phyloP scores from a whole-genome alignment of 2,113 vertebrate species.

The Aptenodytes patagonicus region DNA sequence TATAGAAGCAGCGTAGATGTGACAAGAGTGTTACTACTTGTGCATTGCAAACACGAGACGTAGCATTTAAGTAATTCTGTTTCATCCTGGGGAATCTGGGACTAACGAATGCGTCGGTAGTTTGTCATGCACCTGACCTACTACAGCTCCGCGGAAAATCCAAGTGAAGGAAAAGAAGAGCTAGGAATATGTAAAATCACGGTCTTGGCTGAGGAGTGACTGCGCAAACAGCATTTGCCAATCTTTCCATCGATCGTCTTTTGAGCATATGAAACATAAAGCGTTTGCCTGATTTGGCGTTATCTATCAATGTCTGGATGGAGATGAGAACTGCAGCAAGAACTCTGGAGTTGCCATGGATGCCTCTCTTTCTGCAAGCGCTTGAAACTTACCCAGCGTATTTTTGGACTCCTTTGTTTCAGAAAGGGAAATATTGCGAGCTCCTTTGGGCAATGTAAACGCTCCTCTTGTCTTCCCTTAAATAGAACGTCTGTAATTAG shows the following conservation, averaged over 20 bases:
- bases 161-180: background rate
- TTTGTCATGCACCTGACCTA: no score
- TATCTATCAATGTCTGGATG: background rate
- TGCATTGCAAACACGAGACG: background rate
- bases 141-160: background rate
- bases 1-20: fast-evolving
- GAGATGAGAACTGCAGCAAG: constrained; percentile 17
- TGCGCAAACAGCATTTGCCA: background rate
- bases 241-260: fast-evolving
- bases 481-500: constrained; percentile 77
- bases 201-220: background rate
- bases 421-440: constrained; percentile 85
- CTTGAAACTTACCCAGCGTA: constrained; percentile 82
- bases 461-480: constrained; percentile 90
- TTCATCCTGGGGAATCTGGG: background rate
- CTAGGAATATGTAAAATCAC: fast-evolving
- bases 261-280: background rate
- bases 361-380: constrained; percentile 76
- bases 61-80: background rate
- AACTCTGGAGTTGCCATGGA: constrained; percentile 50
- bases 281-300: background rate
- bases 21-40: background rate
- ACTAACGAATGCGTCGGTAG: fast-evolving
- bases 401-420: constrained; percentile 87
- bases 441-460: constrained; percentile 89